Percentiles rank a stretch among this genome's conserved stretches.
phyloP scores from a whole-genome alignment of 2,113 vertebrate genomes.

The Siniperca chuatsi region DNA sequence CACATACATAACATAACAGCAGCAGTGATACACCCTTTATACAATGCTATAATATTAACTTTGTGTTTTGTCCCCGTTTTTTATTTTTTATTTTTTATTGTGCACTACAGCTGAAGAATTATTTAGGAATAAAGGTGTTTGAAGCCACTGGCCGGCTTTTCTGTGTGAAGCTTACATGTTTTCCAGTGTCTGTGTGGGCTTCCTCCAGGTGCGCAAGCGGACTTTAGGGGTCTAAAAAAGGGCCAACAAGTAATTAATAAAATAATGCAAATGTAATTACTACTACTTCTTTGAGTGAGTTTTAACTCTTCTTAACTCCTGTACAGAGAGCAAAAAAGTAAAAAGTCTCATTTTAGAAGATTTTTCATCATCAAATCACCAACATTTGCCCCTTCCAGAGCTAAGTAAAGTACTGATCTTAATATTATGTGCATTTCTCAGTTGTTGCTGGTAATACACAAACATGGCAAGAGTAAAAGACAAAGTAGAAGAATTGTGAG shows the following conservation, averaged over 20 bases:
- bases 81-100: not conserved
- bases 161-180: not conserved
- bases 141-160: not conserved
- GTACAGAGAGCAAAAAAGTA: not conserved
- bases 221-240: no score
- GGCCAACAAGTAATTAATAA: not conserved
- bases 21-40: not conserved
- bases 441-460: not conserved
- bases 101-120: not conserved
- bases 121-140: not conserved
- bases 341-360: not conserved
- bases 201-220: not conserved
- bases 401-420: not conserved
- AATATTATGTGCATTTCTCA: not conserved
- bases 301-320: not conserved
- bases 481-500: not conserved
- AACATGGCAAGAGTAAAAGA: not conserved
- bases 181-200: not conserved
- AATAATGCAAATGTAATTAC: not conserved
- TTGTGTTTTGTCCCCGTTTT: no score
- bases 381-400: not conserved
- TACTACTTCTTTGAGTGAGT: not conserved
- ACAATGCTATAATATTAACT: not conserved
- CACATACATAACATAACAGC: not conserved
- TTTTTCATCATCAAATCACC: not conserved